Conservation (phyloP, 2,797 vertebrate species). For the Sardinella longiceps region DNA sequence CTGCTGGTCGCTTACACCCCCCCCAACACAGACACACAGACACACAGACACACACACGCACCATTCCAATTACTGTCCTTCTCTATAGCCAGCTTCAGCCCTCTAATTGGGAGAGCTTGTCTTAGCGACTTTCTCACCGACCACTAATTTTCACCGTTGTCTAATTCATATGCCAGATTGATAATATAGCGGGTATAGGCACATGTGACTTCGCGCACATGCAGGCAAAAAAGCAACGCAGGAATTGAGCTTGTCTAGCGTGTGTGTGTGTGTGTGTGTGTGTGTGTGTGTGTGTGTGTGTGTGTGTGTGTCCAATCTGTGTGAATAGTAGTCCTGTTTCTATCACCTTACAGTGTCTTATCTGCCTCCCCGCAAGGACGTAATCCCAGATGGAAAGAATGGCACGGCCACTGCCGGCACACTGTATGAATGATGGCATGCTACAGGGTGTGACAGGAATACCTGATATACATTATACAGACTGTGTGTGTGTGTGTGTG, state of each 20-base stretch:
- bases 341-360: neutral
- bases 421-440: neutral
- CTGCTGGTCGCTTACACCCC: too few species aligned
- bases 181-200: too few species aligned
- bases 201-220: too few species aligned
- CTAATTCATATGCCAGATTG: neutral
- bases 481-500: neutral
- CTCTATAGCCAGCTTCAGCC: neutral
- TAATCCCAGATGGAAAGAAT: neutral
- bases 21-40: too few species aligned
- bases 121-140: neutral
- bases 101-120: neutral
- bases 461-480: slow-evolving; percentile 5
- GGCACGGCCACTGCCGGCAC: neutral
- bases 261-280: too few species aligned
- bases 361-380: neutral
- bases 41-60: too few species aligned
- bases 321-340: neutral
- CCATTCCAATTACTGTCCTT: neutral
- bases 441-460: slow-evolving; percentile 1
- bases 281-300: too few species aligned
- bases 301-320: neutral
- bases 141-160: neutral
- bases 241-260: too few species aligned
- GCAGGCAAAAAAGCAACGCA: neutral